Percentiles rank a stretch among this genome's conserved stretches.
phyloP scores from a whole-genome alignment of 2,797 vertebrate species.

The Artibeus jamaicensis region DNA sequence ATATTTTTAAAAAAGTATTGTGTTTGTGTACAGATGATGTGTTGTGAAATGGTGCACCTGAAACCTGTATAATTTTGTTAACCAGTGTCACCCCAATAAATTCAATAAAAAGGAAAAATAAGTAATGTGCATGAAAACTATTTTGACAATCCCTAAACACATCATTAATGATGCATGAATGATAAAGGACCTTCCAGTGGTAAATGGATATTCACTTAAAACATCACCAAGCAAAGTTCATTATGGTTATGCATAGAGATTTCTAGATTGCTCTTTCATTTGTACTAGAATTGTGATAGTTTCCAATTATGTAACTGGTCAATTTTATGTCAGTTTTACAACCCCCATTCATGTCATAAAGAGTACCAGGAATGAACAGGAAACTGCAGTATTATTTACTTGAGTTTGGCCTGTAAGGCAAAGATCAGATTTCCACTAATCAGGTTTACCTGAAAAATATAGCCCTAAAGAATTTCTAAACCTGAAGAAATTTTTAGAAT shows the following conservation, averaged over 20 bases:
- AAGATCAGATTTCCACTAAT: constrained; percentile 60
- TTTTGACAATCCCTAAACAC: background rate
- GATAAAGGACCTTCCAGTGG: background rate
- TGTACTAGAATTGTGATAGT: background rate
- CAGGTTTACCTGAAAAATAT: constrained; percentile 62
- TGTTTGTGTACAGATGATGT: background rate
- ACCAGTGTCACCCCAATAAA: background rate
- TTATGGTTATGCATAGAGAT: background rate
- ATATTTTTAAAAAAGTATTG: background rate
- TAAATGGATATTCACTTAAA: background rate
- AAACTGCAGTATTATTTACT: constrained; percentile 13
- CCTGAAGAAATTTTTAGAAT: constrained; percentile 42
- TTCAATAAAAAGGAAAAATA: background rate
- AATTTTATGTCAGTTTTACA: constrained; percentile 2
- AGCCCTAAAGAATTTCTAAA: constrained; percentile 53
- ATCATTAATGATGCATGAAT: background rate
- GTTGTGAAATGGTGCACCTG: background rate
- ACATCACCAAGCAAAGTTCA: constrained; percentile 5
- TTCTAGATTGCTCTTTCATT: background rate
- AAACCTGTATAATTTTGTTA: background rate
- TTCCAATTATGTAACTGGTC: background rate
- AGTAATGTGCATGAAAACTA: background rate
- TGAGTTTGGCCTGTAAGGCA: background rate
- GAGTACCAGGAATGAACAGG: background rate
- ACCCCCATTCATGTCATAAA: background rate